Evolutionary conservation across 2,888 invertebrate genomes (phyloP), one percentile per base, ranked within the genome.

Genomic region (Eristalis intricaria): DNA sequence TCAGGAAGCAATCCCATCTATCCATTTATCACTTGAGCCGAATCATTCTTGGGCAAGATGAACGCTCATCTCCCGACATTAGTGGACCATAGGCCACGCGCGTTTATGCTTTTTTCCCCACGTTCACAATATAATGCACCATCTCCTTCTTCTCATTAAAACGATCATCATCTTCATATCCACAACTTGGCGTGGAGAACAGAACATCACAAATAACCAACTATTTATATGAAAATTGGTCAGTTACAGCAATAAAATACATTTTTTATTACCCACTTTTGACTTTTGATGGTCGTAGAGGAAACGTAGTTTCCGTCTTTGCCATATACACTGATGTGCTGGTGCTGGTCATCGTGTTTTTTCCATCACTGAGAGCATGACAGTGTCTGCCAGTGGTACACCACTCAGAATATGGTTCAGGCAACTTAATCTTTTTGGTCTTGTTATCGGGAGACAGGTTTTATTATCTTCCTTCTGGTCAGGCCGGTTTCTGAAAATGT

Each of bases 211-310:
- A 77, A 82, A 78, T 74, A 74, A 82, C 86, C n/a, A n/a, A n/a
- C n/a, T n/a, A 86, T 75, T 78, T 70, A 86, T 74, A 70, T 70
- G 74, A 78, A 86, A 82, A 86, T 86, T 86, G 82, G 78, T 86
- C 86, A 82, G 86, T 86, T 82, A 86, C 23, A 70, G 82, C 77
- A 82, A 86, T 86, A 82, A 86, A 86, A 86, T 86, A 43, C 43
- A 23, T 82, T 86, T 84, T 82, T 86, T 86, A 82, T 82, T 85
- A 63, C 69, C 82, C 75, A 65, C 74, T 86, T 82, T 86, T 86
- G 82, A 74, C 69, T 74, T 58, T 64, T 50, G 43, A 50, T 50
- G 43, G 19, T 50, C 29, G 29, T 15, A 22, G 23, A 40, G 32
- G 40, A 40, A 40, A n/a, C n/a, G 29, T 26, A 11, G 26, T 38